Base-by-base conservation (phyloP, 2,113 vertebrate species). In the Oceanites oceanicus region DNA sequence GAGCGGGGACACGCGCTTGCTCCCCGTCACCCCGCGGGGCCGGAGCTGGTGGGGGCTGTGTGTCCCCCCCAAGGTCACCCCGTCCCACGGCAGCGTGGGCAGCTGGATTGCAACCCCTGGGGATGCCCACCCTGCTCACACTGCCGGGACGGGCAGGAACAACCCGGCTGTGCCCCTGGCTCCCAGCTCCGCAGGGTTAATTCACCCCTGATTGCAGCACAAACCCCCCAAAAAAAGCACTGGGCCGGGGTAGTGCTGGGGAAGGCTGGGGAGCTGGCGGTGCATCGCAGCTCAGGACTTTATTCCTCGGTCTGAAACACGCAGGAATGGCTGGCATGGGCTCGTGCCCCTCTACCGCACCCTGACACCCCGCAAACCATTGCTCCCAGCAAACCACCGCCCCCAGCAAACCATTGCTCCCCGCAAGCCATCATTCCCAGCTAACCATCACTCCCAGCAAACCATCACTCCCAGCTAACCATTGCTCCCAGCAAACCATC, bases 1-100 rank as follows among this genome's bases (percentile, higher is more conserved):
- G 42, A 74, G 27, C 0, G 1, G 50, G 73, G 62, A 53, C 66
- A 42, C 0, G 4, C 0, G 0, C 26, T 49, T n/a, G 68, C n/a
- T 50, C 58, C 65, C 0, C 1, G 0, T 4, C 42, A 3, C 36
- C 50, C 53, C 17, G 7, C 0, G 5, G 68, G 42, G 58, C 68
- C 4, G 17, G 25, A 40, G 83, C 12, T 2, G 42, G 55, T 3
- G 26, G 19, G 30, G 6, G 15, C 75, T 45, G 5, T 7, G 52
- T 23, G 55, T 38, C 20, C 26, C 26, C n/a, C 5, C 25, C 4
- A 4, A 15, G 47, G 40, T 6, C 82, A 38, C 42, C 67, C 58
- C 2, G 6, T 11, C 61, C 68, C 29, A 1, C 1, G 2, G 67
- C 70, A 42, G 29, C 1, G 3, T 1, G 3, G 67, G 62, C 34